Percentiles rank a stretch among this genome's conserved stretches.
Evolutionary conservation across 2,888 invertebrate genomes (phyloP).

Genomic region (Malacosoma neustria): DNA sequence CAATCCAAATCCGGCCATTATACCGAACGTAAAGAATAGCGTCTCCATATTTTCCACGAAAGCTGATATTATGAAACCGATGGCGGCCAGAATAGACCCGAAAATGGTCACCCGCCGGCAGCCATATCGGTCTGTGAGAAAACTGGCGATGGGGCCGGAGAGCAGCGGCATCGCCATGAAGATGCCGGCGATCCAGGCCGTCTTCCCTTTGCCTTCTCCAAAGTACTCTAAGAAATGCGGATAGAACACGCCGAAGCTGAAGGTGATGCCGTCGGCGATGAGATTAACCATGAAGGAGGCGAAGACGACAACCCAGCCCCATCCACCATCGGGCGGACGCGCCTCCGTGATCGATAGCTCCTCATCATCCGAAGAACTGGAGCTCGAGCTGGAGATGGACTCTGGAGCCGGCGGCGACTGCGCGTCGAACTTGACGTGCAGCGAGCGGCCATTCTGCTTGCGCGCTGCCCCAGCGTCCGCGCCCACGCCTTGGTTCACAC

Average conservation of each 20-base stretch:
- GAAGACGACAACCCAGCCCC: slow-evolving; percentile 94
- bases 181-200: slow-evolving; percentile 92
- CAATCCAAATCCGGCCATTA: slow-evolving; percentile 88
- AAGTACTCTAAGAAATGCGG: slow-evolving; percentile 90
- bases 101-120: slow-evolving; percentile 86
- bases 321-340: slow-evolving; percentile 90
- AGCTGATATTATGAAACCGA: slow-evolving; percentile 86
- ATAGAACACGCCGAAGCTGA: slow-evolving; percentile 93
- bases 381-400: slow-evolving; percentile 57
- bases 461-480: slow-evolving; percentile 20
- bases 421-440: slow-evolving; percentile 77
- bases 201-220: slow-evolving; percentile 87
- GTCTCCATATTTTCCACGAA: slow-evolving; percentile 84
- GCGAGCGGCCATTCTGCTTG: slow-evolving; percentile 44
- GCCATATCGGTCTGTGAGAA: slow-evolving; percentile 87
- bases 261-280: slow-evolving; percentile 94
- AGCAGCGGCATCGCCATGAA: slow-evolving; percentile 94
- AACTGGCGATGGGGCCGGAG: slow-evolving; percentile 89
- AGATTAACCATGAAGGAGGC: slow-evolving; percentile 92
- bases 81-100: slow-evolving; percentile 83
- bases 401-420: slow-evolving; percentile 56
- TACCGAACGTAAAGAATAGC: slow-evolving; percentile 87
- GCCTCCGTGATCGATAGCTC: slow-evolving; percentile 79
- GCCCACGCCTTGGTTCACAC: slow-evolving; percentile 15
- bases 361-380: slow-evolving; percentile 77